phyloP scores from a whole-genome alignment of 1,140 invertebrate genomes.

The Bradynema listronoti region DNA sequence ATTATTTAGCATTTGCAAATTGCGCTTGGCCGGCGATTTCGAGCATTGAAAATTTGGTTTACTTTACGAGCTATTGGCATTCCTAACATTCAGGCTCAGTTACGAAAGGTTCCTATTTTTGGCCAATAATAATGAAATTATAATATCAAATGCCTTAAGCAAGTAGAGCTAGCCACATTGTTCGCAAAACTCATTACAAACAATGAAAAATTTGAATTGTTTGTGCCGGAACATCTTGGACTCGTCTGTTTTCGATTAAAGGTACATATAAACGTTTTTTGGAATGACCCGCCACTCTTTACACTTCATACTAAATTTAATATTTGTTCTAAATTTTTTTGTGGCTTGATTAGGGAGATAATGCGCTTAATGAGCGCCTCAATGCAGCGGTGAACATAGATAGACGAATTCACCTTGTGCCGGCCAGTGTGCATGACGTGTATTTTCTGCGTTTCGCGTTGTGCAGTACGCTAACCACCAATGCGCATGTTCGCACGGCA shows the following conservation, averaged over 20 bases:
- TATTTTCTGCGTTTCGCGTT: slow-evolving; percentile 76
- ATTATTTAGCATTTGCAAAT: slow-evolving; percentile 27
- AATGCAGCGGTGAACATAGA: slow-evolving; percentile 70
- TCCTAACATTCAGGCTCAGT: slow-evolving; percentile 15
- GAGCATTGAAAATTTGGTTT: slow-evolving; percentile 89
- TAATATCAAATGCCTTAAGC: slow-evolving; percentile 25
- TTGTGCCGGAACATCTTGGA: slow-evolving; percentile 69
- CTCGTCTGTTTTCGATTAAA: slow-evolving; percentile 80
- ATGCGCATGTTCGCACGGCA: slow-evolving; percentile 66
- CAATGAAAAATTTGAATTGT: slow-evolving; percentile 68
- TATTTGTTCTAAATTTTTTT: background rate
- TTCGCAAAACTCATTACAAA: slow-evolving; percentile 54
- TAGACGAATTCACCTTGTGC: slow-evolving; percentile 76
- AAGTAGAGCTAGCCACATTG: slow-evolving; percentile 49
- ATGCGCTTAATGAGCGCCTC: slow-evolving; percentile 70
- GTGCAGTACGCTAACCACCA: slow-evolving; percentile 68
- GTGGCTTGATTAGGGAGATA: slow-evolving; percentile 63
- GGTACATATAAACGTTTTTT: slow-evolving; percentile 59
- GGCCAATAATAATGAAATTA: slow-evolving; percentile 10
- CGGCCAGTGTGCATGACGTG: slow-evolving; percentile 65
- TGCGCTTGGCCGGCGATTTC: slow-evolving; percentile 73
- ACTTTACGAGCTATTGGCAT: slow-evolving; percentile 60
- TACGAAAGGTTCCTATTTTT: slow-evolving; percentile 44
- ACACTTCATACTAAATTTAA: background rate
- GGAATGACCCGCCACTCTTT: no score